A percentile compares a stretch with the other conserved stretches of the same genome.
These are phyloP conservation scores for Erethizon dorsatum DNA, from an alignment of 2,797 vertebrate species.

Conservation along the genomic window DNA sequence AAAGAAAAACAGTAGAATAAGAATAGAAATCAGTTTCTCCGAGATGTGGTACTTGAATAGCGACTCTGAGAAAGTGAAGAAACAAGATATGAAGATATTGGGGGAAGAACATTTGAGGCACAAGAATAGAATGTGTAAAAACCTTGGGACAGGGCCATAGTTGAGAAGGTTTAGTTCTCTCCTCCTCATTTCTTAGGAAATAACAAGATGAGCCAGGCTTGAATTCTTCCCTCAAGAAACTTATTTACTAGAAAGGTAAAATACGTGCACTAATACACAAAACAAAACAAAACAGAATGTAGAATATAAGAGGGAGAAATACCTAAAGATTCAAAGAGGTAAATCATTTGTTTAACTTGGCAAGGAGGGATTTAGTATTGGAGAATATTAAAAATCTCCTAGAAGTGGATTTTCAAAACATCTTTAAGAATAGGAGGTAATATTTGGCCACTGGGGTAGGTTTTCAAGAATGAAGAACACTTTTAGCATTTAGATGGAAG, in stretches of 20 bases:
- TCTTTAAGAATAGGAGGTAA: neutral
- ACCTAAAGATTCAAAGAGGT: neutral
- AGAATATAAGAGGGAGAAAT: neutral
- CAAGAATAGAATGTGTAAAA: neutral
- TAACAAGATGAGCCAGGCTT: neutral
- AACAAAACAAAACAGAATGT: neutral
- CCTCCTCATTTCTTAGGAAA: neutral
- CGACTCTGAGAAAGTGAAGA: neutral
- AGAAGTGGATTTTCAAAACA: neutral
- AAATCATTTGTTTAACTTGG: constrained; percentile 1
- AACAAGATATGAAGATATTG: neutral
- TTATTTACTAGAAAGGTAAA: neutral
- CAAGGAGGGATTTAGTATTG: neutral
- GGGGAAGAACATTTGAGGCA: neutral
- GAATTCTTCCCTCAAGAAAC: neutral
- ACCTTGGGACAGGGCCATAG: neutral
- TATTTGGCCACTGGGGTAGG: neutral
- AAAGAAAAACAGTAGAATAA: neutral
- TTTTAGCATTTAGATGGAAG: neutral
- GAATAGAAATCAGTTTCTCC: neutral
- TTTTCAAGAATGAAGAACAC: neutral
- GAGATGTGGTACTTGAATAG: neutral
- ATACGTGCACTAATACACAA: neutral
- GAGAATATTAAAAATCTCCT: neutral
- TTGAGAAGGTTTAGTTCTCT: neutral